Evolutionary conservation across 2,113 vertebrate genomes (phyloP).

Genomic region (Coptodon rendalli): DNA sequence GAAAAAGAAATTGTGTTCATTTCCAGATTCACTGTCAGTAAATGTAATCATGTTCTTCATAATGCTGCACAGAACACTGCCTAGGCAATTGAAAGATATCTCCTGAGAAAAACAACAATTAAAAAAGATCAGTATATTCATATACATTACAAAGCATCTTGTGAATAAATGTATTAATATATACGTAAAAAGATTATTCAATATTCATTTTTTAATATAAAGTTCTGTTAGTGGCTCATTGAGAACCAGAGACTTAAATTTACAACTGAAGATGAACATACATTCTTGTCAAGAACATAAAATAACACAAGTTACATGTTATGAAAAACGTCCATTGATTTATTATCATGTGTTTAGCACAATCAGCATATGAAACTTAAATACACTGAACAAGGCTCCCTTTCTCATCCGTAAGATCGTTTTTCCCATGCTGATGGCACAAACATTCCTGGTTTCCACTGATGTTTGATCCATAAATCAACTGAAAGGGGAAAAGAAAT

Average conservation of each 20-base stretch:
- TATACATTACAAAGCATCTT: neutral
- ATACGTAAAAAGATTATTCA: neutral
- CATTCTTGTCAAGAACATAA: conserved; percentile 24
- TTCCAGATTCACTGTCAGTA: neutral
- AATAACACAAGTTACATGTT: conserved; percentile 29
- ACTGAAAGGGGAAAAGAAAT: conserved; percentile 82
- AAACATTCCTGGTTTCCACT: conserved; percentile 82
- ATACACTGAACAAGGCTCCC: conserved; percentile 37
- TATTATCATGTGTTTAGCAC: conserved; percentile 39
- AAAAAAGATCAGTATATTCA: neutral
- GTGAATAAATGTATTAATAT: neutral
- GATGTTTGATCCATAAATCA: conserved; percentile 81
- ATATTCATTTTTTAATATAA: neutral
- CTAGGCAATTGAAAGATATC: neutral
- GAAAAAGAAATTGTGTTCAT: neutral
- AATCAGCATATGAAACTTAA: conserved; percentile 44
- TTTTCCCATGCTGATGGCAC: conserved; percentile 83
- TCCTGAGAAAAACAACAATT: neutral
- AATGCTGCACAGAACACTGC: neutral
- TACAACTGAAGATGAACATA: conserved; percentile 8
- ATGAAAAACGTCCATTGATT: conserved; percentile 20
- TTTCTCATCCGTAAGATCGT: conserved; percentile 40
- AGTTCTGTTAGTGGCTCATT: neutral
- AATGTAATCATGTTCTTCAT: neutral
- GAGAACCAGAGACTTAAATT: neutral